Conservation (phyloP, 2,888 invertebrate species). For the Diarsia brunnea region DNA sequence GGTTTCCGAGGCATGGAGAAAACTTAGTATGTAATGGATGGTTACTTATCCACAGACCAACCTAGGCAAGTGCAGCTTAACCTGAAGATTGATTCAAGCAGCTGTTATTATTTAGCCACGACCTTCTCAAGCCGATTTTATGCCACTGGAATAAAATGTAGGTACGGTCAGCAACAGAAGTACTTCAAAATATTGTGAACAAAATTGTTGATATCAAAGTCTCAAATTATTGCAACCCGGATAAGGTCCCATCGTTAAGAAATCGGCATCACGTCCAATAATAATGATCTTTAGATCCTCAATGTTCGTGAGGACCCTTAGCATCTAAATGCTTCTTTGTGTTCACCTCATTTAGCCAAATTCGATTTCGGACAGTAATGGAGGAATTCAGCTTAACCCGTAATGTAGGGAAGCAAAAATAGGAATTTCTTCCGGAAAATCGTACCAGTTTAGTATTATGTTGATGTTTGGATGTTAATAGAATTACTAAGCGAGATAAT, state of each 20-base stretch:
- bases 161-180: too few species aligned
- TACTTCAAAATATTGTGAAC: too few species aligned
- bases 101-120: too few species aligned
- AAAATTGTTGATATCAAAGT: neutral
- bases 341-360: constrained; percentile 43
- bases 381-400: constrained; percentile 9
- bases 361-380: constrained; percentile 41
- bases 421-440: constrained; percentile 2
- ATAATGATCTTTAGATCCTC: constrained; percentile 40
- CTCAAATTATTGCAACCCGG: neutral
- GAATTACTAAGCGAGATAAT: neutral
- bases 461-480: constrained; percentile 6
- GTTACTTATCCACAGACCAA: too few species aligned
- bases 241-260: constrained; percentile 10
- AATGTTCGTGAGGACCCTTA: constrained; percentile 41
- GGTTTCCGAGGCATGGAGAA: too few species aligned
- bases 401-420: constrained; percentile 29
- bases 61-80: too few species aligned
- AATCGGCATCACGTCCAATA: constrained; percentile 41
- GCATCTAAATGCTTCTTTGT: constrained; percentile 52
- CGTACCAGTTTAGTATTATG: neutral
- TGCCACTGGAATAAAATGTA: neutral
- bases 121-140: too few species aligned
- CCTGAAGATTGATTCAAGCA: too few species aligned
- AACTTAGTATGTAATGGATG: too few species aligned